Conservation (phyloP, 92 coral and sea anemone genomes). For the Bergia puertoricense region DNA sequence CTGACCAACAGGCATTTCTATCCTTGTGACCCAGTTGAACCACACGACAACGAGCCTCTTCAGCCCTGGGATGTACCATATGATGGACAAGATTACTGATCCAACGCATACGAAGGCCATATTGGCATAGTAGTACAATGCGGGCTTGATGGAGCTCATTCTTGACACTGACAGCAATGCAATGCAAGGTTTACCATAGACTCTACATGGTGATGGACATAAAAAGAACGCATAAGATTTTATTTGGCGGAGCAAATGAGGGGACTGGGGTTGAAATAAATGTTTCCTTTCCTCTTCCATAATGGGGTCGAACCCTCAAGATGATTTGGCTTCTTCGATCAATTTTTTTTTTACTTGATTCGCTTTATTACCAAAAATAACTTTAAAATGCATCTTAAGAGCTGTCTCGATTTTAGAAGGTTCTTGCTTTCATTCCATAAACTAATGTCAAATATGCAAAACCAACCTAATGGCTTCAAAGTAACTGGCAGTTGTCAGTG, state of each 20-base stretch:
- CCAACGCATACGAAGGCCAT: constrained; percentile 4
- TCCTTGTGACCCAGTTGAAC: constrained; percentile 37
- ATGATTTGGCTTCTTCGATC: too few species aligned
- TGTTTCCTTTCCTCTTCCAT: not conserved
- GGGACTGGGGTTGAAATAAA: not conserved
- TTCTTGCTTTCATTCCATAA: too few species aligned
- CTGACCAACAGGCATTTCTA: constrained; percentile 49
- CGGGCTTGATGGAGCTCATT: not conserved
- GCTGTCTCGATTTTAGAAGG: too few species aligned
- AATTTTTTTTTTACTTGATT: too few species aligned
- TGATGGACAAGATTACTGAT: not conserved
- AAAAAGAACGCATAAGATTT: not conserved
- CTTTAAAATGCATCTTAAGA: too few species aligned
- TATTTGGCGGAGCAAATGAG: not conserved
- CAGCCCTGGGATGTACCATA: constrained; percentile 51
- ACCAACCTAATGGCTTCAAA: too few species aligned
- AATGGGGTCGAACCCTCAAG: too few species aligned
- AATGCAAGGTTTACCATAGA: not conserved
- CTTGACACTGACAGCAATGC: not conserved
- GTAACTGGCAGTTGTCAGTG: too few species aligned
- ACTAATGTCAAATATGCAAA: too few species aligned
- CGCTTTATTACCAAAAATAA: too few species aligned
- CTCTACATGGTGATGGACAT: not conserved
- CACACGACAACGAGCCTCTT: constrained; percentile 39
- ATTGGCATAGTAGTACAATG: constrained; percentile 16